These are phyloP conservation scores for Ammospiza maritima DNA, from an alignment of 2,797 vertebrate genomes.

Conservation along the genomic window DNA sequence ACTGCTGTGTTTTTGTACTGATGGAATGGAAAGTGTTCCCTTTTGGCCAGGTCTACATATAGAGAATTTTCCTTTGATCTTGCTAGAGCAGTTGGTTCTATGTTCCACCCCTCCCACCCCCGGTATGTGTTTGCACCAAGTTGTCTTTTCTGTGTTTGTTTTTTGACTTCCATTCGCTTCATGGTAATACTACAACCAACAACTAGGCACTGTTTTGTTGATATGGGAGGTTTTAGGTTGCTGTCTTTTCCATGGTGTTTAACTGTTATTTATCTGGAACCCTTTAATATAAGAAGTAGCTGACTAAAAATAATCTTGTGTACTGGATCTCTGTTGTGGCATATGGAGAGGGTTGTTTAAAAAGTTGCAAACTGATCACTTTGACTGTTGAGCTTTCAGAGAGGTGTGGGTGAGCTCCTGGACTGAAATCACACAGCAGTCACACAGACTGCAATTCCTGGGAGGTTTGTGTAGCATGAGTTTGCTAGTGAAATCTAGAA, in stretches of 20 bases:
- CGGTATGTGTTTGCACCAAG: background rate
- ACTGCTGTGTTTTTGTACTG: background rate
- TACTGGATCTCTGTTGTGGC: background rate
- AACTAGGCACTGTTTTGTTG: background rate
- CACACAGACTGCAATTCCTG: background rate
- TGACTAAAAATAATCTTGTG: background rate
- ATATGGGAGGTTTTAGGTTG: background rate
- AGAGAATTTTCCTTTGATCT: conserved; percentile 37
- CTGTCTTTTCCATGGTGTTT: background rate
- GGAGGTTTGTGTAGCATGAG: background rate
- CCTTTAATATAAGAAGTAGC: background rate
- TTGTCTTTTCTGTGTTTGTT: background rate
- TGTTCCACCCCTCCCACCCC: background rate
- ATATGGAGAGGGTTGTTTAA: background rate
- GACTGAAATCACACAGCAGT: background rate
- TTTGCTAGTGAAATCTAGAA: background rate
- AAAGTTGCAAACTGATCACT: background rate
- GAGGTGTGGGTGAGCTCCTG: background rate
- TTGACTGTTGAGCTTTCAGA: background rate
- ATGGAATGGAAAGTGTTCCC: conserved; percentile 11
- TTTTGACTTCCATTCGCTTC: background rate
- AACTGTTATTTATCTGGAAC: background rate
- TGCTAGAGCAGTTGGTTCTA: background rate
- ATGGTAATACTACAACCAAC: background rate
- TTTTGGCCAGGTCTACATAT: conserved; percentile 1